Percentiles rank a stretch among this genome's conserved stretches.
Conservation (phyloP, 2,113 vertebrate genomes). For the Pithys albifrons region DNA sequence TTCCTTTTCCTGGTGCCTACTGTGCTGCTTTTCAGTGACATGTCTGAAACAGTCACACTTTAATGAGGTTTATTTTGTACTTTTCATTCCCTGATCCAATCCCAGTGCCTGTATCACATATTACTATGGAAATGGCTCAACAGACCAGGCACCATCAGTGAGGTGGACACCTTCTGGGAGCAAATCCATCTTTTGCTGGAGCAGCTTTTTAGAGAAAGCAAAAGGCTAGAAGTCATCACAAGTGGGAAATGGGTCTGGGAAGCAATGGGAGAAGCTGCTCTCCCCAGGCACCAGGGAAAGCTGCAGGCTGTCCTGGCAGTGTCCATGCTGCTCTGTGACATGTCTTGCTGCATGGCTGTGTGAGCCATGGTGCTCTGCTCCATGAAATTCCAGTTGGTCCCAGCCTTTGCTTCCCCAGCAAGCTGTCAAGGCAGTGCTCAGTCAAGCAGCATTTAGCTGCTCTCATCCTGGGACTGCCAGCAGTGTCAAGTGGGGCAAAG, state of each 20-base stretch:
- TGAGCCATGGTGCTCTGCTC: background rate
- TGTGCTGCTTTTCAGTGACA: background rate
- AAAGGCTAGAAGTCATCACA: background rate
- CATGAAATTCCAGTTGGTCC: background rate
- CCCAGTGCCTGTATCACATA: background rate
- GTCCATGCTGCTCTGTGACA: background rate
- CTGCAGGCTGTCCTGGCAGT: background rate
- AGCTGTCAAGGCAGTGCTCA: background rate
- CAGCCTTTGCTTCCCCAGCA: background rate
- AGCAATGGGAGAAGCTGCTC: background rate
- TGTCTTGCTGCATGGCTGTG: fast-evolving
- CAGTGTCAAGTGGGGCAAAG: background rate
- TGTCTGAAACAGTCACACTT: background rate
- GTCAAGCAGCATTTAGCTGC: background rate
- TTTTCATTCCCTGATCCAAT: background rate
- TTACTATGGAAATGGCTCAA: background rate
- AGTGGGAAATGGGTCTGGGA: background rate
- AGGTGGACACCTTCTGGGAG: background rate
- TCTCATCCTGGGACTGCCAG: background rate
- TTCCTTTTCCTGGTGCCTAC: background rate
- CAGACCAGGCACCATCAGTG: background rate
- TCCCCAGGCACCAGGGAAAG: background rate
- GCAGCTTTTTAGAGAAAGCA: background rate
- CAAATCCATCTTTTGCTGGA: background rate
- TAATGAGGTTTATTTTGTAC: background rate